Evolutionary conservation across 1,140 invertebrate genomes (phyloP).

Genomic region (Centruroides sculpturatus): DNA sequence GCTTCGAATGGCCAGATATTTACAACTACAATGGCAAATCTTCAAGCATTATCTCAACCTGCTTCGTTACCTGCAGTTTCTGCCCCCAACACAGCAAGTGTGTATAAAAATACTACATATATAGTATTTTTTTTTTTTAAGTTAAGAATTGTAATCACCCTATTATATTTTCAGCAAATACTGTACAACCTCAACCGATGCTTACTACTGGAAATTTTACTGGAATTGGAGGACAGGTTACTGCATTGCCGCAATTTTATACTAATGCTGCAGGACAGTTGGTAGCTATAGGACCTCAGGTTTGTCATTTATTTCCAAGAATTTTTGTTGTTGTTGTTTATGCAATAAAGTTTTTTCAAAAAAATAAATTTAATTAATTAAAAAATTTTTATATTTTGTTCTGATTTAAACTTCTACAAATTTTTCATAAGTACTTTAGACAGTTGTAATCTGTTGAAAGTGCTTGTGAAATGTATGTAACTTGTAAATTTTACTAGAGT

Average conservation of each 20-base stretch:
- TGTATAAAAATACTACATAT: constrained; percentile 21
- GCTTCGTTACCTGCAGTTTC: constrained; percentile 40
- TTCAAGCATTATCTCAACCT: constrained; percentile 56
- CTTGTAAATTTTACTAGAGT: too few species aligned
- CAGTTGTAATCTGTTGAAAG: too few species aligned
- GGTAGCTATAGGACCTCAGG: constrained; percentile 14
- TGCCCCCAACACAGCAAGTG: constrained; percentile 52
- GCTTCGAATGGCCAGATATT: constrained; percentile 54
- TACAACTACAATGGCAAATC: constrained; percentile 63
- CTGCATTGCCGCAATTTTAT: constrained; percentile 24
- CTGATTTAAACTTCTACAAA: too few species aligned
- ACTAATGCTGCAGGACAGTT: constrained; percentile 17
- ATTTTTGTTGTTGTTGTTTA: not conserved
- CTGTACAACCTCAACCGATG: constrained; percentile 38
- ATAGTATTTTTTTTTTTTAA: too few species aligned
- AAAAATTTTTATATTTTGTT: too few species aligned
- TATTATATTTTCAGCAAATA: too few species aligned
- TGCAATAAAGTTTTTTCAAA: not conserved
- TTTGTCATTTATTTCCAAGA: not conserved
- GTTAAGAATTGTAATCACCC: too few species aligned
- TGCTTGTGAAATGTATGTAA: too few species aligned
- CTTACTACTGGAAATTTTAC: constrained; percentile 7
- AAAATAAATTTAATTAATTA: not conserved
- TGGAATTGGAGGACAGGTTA: constrained; percentile 7
- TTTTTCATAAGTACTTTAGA: too few species aligned